Evolutionary conservation across 2,113 vertebrate genomes (phyloP).

Genomic region (Scophthalmus maximus): DNA sequence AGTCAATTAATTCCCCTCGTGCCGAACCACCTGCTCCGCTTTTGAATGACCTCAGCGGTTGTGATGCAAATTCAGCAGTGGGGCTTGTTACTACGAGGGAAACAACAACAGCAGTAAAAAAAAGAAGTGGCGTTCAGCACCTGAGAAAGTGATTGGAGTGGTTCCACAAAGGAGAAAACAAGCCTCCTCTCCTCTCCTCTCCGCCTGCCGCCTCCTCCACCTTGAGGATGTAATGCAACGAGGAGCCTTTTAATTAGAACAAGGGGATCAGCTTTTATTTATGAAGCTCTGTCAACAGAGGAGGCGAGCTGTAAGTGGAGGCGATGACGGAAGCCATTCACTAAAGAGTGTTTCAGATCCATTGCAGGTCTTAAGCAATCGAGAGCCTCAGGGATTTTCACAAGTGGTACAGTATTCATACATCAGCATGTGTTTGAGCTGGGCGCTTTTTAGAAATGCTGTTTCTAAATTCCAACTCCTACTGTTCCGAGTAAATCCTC

Average conservation of each 20-base stretch:
- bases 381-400: conserved; percentile 10
- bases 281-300: conserved; percentile 57
- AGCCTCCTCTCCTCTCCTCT: conserved; percentile 34
- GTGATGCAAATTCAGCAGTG: conserved; percentile 25
- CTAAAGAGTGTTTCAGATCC: conserved; percentile 38
- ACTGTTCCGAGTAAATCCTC: no score
- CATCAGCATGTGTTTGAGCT: conserved; percentile 41
- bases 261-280: conserved; percentile 59
- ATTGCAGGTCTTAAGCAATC: conserved; percentile 27
- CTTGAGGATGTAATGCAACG: conserved; percentile 57
- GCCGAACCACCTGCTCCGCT: conserved; percentile 51
- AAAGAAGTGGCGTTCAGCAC: conserved; percentile 11
- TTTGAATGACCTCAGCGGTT: conserved; percentile 11
- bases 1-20: conserved; percentile 49
- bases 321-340: conserved; percentile 28
- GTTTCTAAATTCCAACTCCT: no score
- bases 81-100: not conserved
- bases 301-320: conserved; percentile 49
- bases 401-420: conserved; percentile 29
- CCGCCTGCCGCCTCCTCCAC: conserved; percentile 17
- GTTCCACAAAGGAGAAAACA: conserved; percentile 38
- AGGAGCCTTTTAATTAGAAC: conserved; percentile 72
- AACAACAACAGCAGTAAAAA: not conserved
- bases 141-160: conserved; percentile 34
- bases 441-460: no score